phyloP scores from a whole-genome alignment of 2,113 vertebrate species.

The Butorides virescens region DNA sequence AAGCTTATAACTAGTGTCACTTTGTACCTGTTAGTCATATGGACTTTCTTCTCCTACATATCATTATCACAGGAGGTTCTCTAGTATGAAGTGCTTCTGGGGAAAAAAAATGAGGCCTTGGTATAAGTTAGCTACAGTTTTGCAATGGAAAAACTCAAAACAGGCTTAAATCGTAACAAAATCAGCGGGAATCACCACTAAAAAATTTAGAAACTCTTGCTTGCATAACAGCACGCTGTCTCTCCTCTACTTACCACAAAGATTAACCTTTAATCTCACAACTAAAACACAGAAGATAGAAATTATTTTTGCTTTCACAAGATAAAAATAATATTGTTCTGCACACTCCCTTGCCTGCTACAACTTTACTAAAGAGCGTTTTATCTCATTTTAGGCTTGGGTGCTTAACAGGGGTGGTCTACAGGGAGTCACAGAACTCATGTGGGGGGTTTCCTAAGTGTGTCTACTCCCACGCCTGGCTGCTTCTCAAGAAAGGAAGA shows the following conservation, averaged over 20 bases:
- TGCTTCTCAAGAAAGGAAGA: constrained; percentile 52
- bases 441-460: background rate
- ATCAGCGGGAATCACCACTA: background rate
- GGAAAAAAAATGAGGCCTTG: background rate
- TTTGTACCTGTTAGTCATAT: background rate
- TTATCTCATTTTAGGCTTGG: background rate
- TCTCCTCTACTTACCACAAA: background rate
- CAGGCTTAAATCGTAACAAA: background rate
- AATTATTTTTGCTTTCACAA: background rate
- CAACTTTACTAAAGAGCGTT: background rate
- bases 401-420: background rate
- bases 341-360: background rate
- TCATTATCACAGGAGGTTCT: background rate
- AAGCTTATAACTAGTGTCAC: background rate
- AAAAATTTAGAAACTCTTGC: background rate
- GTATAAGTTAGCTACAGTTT: background rate
- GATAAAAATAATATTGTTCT: background rate
- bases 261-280: background rate
- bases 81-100: background rate
- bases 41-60: background rate
- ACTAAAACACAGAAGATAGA: background rate
- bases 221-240: background rate
- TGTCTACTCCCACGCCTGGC: background rate
- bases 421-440: background rate
- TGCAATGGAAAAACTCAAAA: background rate